Base-by-base conservation (phyloP, 2,797 vertebrate species). In the Chloroceryle amazona region DNA sequence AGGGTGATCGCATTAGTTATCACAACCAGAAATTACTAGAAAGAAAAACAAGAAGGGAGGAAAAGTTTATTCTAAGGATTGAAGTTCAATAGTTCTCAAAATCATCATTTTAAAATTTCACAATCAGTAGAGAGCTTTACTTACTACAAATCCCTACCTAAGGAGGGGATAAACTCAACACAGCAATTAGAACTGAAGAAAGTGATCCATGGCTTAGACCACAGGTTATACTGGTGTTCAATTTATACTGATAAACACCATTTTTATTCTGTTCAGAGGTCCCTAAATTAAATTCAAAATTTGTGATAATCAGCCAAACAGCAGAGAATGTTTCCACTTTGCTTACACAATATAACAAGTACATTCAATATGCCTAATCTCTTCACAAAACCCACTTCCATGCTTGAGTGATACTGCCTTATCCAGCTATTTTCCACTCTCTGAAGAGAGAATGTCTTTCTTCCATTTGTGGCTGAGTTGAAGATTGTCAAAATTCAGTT, bases 401-500 rank as follows among this genome's bases (percentile, higher is more conserved):
- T 5, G n/a, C 57, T 76, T 1, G 3, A 41, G 62, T 3, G 6
- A 7, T 41, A 47, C 61, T 76, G 61, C 25, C 74, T 95, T 51
- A 61, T 65, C 81, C 83, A 86, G 83, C 37, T 70, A 67, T 85
- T 82, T 74, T 42, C 81, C 2, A 6, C 51, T 85, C 84, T 37
- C 16, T 2, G 3, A 33, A 79, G 54, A 5, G 3, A 62, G 54
- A 44, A 55, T 0, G 0, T 68, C 62, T 23, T 33, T 66, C 60
- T 57, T 82, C 86, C 52, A 25, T 70, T 91, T 70, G 52, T 58
- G 84, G 3, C 63, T 73, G 60, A 76, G 70, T 13, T 93, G 41
- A 60, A 92, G 26, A 41, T 25, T 63, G 61, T 49, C 33, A 52
- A 81, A 46, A 52, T 35, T n/a, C 52, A 83, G 21, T 28, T 26